Conservation (phyloP, 2,797 vertebrate species). For the Notoglanidium macrostoma region DNA sequence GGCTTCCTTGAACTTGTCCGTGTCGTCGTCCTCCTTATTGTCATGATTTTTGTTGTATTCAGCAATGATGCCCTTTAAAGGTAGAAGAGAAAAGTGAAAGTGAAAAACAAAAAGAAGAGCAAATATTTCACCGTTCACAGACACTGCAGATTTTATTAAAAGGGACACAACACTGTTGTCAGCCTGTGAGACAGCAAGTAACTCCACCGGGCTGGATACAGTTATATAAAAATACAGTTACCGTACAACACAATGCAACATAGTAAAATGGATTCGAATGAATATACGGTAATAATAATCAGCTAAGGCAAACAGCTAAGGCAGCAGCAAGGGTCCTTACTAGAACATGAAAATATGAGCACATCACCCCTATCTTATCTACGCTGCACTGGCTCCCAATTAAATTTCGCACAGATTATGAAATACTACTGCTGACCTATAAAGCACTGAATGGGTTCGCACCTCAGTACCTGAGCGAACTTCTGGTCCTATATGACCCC, state of each 20-base stretch:
- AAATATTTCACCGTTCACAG: neutral
- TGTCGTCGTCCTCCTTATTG: conserved; percentile 92
- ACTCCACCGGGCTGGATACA: neutral
- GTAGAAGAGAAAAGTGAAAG: neutral
- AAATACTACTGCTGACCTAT: no score
- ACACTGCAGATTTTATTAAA: neutral
- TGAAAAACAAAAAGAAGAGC: neutral
- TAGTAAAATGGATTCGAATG: neutral
- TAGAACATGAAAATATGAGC: no score
- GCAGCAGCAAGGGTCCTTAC: no score
- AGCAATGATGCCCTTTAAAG: conserved; percentile 90
- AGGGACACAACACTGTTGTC: neutral
- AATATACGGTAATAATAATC: neutral
- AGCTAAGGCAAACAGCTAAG: no score
- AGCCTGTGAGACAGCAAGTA: neutral
- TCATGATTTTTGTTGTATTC: conserved; percentile 97
- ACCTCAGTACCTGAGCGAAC: no score
- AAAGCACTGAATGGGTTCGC: no score
- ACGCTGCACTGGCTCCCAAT: no score
- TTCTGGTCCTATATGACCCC: no score
- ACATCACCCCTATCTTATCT: no score
- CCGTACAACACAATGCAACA: neutral
- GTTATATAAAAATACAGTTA: neutral
- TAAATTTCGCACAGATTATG: no score
- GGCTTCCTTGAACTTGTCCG: conserved; percentile 96